A percentile compares a stretch with the other conserved stretches of the same genome.
These are phyloP conservation scores for Bombylius discolor DNA, from an alignment of 2,888 invertebrate genomes.

Conservation along the genomic window DNA sequence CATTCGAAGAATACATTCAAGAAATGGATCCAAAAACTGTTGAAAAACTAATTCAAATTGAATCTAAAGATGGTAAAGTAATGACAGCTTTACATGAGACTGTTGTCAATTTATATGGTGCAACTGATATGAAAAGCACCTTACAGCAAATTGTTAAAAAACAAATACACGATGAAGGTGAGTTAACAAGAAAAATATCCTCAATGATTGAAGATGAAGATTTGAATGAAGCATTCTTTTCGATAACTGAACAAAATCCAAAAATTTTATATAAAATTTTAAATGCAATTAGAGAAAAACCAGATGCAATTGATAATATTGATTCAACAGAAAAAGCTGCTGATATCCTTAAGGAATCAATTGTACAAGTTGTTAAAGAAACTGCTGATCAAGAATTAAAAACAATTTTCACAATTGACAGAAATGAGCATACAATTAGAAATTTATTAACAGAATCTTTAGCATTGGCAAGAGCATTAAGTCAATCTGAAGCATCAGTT, in stretches of 20 bases:
- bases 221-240: conserved; percentile 46
- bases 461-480: conserved; percentile 55
- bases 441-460: conserved; percentile 50
- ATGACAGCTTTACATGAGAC: not conserved
- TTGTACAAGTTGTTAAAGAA: conserved; percentile 50
- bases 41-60: not conserved
- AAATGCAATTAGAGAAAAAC: conserved; percentile 46
- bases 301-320: conserved; percentile 25
- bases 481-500: conserved; percentile 34
- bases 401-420: conserved; percentile 7
- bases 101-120: not conserved
- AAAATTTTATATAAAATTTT: conserved; percentile 35
- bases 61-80: not conserved
- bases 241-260: conserved; percentile 13
- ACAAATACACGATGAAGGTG: conserved; percentile 39
- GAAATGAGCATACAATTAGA: conserved; percentile 22
- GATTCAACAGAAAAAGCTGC: conserved; percentile 38
- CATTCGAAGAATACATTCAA: not conserved
- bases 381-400: conserved; percentile 37
- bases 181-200: conserved; percentile 49
- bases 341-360: conserved; percentile 52
- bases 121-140: not conserved
- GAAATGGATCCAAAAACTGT: not conserved
- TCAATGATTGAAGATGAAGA: conserved; percentile 51
- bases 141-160: not conserved